A percentile compares a stretch with the other conserved stretches of the same genome.
Evolutionary conservation across 2,113 vertebrate species (phyloP).

Genomic region (Eira barbara): DNA sequence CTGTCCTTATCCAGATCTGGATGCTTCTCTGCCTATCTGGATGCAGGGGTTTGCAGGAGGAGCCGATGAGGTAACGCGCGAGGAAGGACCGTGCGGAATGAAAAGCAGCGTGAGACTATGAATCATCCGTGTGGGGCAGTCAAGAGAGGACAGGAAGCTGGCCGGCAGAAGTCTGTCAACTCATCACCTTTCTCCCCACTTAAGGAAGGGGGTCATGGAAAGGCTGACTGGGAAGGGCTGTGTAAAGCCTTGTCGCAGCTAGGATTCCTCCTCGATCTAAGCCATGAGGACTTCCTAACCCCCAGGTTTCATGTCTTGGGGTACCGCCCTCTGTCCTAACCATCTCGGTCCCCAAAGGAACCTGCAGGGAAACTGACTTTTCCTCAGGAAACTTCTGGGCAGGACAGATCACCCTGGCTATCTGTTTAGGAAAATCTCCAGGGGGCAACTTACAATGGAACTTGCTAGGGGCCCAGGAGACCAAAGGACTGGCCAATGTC

Average conservation of each 20-base stretch:
- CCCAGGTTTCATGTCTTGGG: not conserved
- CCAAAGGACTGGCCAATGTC: too few relatives aligned
- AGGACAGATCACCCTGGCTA: too few relatives aligned
- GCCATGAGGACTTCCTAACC: not conserved
- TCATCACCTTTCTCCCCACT: not conserved
- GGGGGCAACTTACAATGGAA: not conserved
- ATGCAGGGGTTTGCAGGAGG: rapidly evolving
- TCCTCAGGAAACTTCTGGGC: not conserved
- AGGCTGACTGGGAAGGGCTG: not conserved
- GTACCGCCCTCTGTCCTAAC: not conserved
- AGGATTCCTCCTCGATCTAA: not conserved
- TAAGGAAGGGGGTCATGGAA: not conserved
- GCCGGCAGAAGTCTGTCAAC: not conserved
- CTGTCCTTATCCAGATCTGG: not conserved
- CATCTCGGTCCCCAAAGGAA: not conserved
- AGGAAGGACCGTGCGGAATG: rapidly evolving
- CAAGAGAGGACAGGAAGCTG: rapidly evolving
- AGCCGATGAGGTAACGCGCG: not conserved
- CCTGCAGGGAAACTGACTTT: not conserved
- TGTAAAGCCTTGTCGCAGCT: not conserved
- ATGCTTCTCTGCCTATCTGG: not conserved
- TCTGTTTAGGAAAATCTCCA: not conserved
- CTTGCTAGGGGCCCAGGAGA: not conserved
- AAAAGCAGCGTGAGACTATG: rapidly evolving
- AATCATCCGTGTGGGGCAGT: rapidly evolving